Evolutionary conservation across 2,888 invertebrate genomes (phyloP).

Genomic region (Sepioteuthis lessoniana): DNA sequence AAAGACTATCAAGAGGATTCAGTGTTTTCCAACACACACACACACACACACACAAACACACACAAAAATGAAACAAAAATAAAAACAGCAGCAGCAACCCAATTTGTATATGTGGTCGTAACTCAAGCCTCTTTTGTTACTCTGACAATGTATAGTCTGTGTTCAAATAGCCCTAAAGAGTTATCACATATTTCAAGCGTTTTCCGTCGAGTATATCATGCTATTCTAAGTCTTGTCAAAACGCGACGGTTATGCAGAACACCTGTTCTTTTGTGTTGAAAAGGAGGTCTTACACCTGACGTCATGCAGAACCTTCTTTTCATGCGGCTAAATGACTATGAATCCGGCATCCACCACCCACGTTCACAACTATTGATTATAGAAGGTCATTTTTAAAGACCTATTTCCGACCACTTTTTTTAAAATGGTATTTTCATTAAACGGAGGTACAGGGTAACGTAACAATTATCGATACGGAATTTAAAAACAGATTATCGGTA

Average conservation of each 20-base stretch:
- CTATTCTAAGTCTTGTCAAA: neutral
- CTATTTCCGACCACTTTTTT: neutral
- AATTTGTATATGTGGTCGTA: slow-evolving; percentile 36
- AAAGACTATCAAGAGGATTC: neutral
- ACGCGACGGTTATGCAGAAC: neutral
- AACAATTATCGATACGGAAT: neutral
- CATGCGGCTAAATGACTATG: neutral
- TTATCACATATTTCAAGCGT: neutral
- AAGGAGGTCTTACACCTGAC: slow-evolving; percentile 33
- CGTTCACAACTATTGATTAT: neutral
- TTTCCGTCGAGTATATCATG: neutral
- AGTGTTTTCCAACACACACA: neutral
- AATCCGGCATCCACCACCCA: neutral
- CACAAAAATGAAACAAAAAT: too few relatives aligned
- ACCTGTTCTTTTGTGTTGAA: neutral
- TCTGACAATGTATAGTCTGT: neutral
- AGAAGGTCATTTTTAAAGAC: neutral
- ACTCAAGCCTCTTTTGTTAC: slow-evolving; percentile 16
- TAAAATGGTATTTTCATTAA: neutral
- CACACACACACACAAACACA: too few relatives aligned
- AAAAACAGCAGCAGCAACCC: neutral
- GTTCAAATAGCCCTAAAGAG: neutral
- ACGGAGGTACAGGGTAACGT: neutral
- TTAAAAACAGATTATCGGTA: neutral
- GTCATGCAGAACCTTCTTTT: neutral